phyloP scores from a whole-genome alignment of 2,888 invertebrate species.

The Carabus problematicus region DNA sequence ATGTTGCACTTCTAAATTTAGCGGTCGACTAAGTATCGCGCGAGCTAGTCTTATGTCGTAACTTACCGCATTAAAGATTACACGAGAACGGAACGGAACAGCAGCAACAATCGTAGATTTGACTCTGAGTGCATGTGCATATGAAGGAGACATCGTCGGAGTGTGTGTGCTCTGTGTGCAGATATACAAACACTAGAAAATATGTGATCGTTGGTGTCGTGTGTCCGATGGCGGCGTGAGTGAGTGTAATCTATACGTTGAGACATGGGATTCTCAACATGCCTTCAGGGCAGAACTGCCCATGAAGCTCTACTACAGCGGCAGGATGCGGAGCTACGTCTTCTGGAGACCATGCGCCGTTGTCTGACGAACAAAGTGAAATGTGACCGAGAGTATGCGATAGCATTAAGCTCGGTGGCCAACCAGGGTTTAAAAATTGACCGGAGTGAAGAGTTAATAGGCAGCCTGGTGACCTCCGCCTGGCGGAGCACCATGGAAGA shows the following conservation, averaged over 20 bases:
- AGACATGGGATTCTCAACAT: conserved; percentile 83
- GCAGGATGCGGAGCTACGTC: conserved; percentile 90
- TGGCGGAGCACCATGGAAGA: conserved; percentile 91
- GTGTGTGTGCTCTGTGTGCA: neutral
- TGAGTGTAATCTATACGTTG: too few relatives aligned
- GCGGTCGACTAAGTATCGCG: neutral
- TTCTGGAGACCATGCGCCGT: conserved; percentile 90
- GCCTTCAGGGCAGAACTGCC: conserved; percentile 85
- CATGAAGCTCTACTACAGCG: conserved; percentile 90
- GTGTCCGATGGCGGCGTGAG: too few relatives aligned
- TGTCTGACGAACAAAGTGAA: conserved; percentile 87
- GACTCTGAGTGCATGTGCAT: neutral
- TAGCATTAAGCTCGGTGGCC: conserved; percentile 81
- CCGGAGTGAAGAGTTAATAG: conserved; percentile 74
- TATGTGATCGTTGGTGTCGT: too few relatives aligned
- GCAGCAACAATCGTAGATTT: neutral
- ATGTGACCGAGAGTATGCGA: conserved; percentile 90
- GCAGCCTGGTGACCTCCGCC: conserved; percentile 72
- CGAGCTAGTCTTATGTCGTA: neutral
- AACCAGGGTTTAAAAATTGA: conserved; percentile 86
- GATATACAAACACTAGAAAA: too few relatives aligned
- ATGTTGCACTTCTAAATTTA: conserved; percentile 15
- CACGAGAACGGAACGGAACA: neutral
- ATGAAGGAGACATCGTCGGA: neutral
- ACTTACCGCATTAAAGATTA: neutral